Percentiles rank a stretch among this genome's conserved stretches.
These are phyloP conservation scores for Eupristina koningsbergeri DNA, from an alignment of 1,140 invertebrate species.

Conservation along the genomic window DNA sequence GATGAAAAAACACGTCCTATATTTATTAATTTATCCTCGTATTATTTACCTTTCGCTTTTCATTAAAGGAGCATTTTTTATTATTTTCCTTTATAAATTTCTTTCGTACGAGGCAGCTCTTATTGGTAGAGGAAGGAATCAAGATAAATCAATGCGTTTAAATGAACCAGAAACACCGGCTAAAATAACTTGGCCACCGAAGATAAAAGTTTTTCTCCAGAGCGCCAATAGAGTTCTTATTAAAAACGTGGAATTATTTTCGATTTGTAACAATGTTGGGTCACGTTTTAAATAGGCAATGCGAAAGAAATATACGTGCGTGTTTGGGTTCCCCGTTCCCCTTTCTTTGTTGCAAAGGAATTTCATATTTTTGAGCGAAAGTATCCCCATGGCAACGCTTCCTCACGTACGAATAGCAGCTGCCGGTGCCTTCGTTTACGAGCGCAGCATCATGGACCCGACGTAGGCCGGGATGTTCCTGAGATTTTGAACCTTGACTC, in stretches of 20 bases:
- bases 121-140: neutral
- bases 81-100: neutral
- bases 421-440: neutral
- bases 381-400: conserved; percentile 4
- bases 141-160: conserved; percentile 45
- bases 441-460: neutral
- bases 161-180: conserved; percentile 20
- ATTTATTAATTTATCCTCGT: too few relatives aligned
- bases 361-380: neutral
- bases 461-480: neutral
- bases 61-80: neutral
- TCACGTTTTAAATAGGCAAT: neutral
- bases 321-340: too few relatives aligned
- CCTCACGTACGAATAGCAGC: neutral
- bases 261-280: conserved; percentile 3
- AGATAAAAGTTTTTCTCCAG: conserved; percentile 27
- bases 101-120: neutral
- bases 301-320: neutral
- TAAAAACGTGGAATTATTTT: conserved; percentile 45
- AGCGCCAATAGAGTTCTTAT: neutral
- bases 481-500: neutral
- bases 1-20: neutral
- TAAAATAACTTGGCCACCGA: conserved; percentile 18
- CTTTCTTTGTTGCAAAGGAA: neutral
- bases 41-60: neutral